Percentiles rank a stretch among this genome's conserved stretches.
Conservation (phyloP, 2,113 vertebrate genomes). For the Tamias sibiricus region DNA sequence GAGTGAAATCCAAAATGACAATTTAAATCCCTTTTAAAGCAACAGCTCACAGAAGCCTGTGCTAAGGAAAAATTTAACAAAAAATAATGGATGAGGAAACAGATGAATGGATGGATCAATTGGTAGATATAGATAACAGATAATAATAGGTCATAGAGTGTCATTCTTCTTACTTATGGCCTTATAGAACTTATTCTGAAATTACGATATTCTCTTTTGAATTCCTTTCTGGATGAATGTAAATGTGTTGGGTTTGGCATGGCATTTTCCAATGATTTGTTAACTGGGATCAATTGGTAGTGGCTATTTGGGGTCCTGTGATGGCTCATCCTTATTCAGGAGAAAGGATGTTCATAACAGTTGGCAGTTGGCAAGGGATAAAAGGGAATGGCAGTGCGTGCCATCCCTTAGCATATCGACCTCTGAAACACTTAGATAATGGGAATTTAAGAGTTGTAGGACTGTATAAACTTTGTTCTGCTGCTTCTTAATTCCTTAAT, state of each 20-base stretch:
- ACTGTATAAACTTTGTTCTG: background rate
- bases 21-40: background rate
- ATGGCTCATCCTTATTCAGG: background rate
- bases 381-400: background rate
- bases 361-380: background rate
- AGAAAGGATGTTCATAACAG: background rate
- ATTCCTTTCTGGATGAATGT: background rate
- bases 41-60: background rate
- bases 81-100: background rate
- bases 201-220: background rate
- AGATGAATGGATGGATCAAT: background rate
- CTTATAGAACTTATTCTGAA: background rate
- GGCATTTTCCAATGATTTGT: background rate
- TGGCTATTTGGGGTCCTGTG: background rate
- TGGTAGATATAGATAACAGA: background rate
- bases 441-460: background rate
- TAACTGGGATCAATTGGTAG: background rate
- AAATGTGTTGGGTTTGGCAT: background rate
- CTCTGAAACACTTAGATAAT: background rate
- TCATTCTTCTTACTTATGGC: background rate
- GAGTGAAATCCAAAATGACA: background rate
- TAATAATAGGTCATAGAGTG: background rate
- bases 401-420: background rate
- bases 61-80: background rate
- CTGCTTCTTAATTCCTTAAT: slow-evolving; percentile 18